A percentile compares a stretch with the other conserved stretches of the same genome.
Conservation (phyloP, 2,797 vertebrate species). For the Tenualosa thibaudeaui region DNA sequence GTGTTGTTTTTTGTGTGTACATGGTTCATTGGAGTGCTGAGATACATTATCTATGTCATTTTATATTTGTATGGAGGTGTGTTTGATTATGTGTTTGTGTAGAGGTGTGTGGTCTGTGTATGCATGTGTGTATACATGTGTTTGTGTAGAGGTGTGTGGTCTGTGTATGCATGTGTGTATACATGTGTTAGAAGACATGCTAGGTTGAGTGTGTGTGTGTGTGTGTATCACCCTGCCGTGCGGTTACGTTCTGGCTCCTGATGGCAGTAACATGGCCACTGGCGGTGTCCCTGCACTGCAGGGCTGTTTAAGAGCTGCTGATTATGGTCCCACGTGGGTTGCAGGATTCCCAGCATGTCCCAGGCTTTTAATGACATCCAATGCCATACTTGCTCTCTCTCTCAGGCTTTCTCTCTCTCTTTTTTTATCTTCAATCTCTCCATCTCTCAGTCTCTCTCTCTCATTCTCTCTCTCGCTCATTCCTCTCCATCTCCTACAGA, state of each 20-base stretch:
- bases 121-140: not conserved
- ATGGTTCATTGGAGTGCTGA: too few relatives aligned
- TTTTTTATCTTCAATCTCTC: not conserved
- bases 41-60: too few relatives aligned
- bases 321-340: constrained; percentile 58
- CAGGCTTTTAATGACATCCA: constrained; percentile 63
- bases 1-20: not conserved
- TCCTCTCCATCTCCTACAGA: constrained; percentile 15
- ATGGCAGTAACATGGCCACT: constrained; percentile 30
- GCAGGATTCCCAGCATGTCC: constrained; percentile 65
- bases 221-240: not conserved
- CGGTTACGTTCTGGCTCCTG: not conserved
- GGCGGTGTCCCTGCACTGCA: constrained; percentile 36
- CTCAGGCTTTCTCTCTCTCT: not conserved
- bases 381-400: constrained; percentile 50
- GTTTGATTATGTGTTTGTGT: not conserved
- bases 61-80: not conserved
- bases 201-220: not conserved
- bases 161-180: not conserved
- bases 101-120: not conserved
- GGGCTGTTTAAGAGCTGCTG: constrained; percentile 55
- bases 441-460: not conserved
- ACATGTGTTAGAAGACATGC: not conserved
- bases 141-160: not conserved
- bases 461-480: not conserved